phyloP scores from a whole-genome alignment of 2,113 vertebrate species.

The Xiphias gladius region DNA sequence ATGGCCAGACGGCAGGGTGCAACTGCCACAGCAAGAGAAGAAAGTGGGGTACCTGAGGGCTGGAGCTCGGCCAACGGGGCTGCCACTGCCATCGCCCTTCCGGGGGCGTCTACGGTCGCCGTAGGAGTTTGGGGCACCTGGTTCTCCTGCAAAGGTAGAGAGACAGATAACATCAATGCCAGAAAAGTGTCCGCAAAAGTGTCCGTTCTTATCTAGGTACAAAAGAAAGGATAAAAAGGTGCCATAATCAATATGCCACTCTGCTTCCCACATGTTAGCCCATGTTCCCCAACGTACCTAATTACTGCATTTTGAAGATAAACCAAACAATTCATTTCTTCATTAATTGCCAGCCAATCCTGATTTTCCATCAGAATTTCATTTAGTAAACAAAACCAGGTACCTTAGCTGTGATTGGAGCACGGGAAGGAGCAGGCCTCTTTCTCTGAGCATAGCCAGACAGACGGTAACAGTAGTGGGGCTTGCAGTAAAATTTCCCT shows the following conservation, averaged over 20 bases:
- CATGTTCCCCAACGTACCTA: too few relatives aligned
- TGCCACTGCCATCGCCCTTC: slow-evolving; percentile 74
- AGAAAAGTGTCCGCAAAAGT: background rate
- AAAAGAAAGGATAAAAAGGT: background rate
- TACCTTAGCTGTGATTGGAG: slow-evolving; percentile 89
- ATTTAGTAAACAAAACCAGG: background rate
- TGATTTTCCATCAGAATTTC: slow-evolving; percentile 6
- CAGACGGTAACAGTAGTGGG: slow-evolving; percentile 96
- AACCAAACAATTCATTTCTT: background rate
- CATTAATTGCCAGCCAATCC: background rate
- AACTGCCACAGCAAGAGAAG: slow-evolving; percentile 86
- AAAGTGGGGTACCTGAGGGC: slow-evolving; percentile 95
- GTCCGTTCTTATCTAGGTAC: background rate
- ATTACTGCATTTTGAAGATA: background rate
- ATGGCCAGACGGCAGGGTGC: slow-evolving; percentile 66
- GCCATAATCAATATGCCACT: background rate
- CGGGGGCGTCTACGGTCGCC: slow-evolving; percentile 82
- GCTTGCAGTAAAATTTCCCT: slow-evolving; percentile 99
- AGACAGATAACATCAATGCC: background rate
- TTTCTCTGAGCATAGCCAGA: slow-evolving; percentile 96
- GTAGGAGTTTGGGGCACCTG: slow-evolving; percentile 81
- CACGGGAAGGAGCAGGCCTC: slow-evolving; percentile 89
- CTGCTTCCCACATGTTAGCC: background rate
- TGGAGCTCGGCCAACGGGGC: slow-evolving; percentile 84
- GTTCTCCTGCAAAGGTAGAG: slow-evolving; percentile 83